Percentiles rank a stretch among this genome's conserved stretches.
These are phyloP conservation scores for Palythoa heliodiscus DNA, from an alignment of 92 coral and sea anemone species.

Conservation along the genomic window DNA sequence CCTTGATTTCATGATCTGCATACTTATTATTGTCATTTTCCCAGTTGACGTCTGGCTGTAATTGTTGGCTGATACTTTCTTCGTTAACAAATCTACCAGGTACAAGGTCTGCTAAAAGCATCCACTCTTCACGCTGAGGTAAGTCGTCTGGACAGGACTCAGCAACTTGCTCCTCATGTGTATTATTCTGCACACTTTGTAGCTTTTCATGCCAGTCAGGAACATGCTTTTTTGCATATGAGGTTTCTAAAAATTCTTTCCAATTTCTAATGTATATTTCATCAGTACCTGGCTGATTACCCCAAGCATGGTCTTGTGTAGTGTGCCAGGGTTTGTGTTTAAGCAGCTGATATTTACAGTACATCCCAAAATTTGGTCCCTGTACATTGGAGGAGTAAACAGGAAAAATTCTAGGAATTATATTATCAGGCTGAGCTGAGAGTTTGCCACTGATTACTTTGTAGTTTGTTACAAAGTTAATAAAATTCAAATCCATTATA, in stretches of 20 bases:
- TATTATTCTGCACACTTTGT: not conserved
- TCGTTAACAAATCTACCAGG: conserved; percentile 7
- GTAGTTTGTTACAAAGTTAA: conserved; percentile 54
- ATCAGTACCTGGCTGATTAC: conserved; percentile 42
- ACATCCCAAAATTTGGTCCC: conserved; percentile 51
- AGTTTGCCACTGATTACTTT: conserved; percentile 54
- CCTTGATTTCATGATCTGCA: conserved; percentile 43
- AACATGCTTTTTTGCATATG: conserved; percentile 53
- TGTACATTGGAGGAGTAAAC: conserved; percentile 52
- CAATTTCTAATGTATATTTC: conserved; percentile 47
- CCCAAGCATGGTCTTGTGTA: conserved; percentile 57
- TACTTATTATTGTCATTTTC: conserved; percentile 51
- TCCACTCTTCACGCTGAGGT: not conserved
- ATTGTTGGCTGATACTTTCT: not conserved
- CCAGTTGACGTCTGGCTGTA: conserved; percentile 39
- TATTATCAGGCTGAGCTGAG: conserved; percentile 43
- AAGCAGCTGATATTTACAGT: conserved; percentile 64
- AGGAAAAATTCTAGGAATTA: conserved; percentile 58
- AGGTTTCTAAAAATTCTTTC: conserved; percentile 36
- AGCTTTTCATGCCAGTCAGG: conserved; percentile 53
- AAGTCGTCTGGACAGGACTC: not conserved
- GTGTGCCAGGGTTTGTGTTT: conserved; percentile 59
- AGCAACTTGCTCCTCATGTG: not conserved
- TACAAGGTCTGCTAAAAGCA: not conserved
- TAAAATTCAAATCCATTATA: conserved; percentile 45